These are phyloP conservation scores for Lathamus discolor DNA, from an alignment of 2,113 vertebrate genomes.

Conservation along the genomic window DNA sequence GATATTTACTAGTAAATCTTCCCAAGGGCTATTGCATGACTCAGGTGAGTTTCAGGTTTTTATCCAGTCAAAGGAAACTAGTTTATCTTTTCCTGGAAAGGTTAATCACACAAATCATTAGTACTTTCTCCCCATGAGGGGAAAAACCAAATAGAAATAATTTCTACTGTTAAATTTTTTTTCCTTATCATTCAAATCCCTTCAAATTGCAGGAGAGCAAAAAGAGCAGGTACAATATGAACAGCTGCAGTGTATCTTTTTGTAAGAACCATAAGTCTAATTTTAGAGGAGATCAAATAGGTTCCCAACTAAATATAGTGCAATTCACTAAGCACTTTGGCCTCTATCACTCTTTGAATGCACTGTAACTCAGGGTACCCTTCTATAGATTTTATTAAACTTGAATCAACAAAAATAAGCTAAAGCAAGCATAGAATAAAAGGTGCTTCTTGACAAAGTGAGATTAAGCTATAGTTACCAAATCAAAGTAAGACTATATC, in stretches of 20 bases:
- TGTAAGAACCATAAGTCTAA: neutral
- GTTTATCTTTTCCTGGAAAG: neutral
- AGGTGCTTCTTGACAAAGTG: neutral
- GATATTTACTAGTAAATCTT: neutral
- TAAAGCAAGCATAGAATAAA: neutral
- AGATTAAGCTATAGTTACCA: neutral
- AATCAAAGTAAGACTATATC: neutral
- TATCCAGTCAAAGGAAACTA: neutral
- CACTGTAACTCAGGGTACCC: neutral
- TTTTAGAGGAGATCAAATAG: neutral
- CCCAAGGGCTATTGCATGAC: neutral
- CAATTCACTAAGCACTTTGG: neutral
- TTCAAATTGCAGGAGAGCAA: neutral
- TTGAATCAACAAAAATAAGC: neutral
- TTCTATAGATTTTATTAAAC: neutral
- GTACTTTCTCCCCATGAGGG: neutral
- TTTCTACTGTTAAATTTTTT: neutral
- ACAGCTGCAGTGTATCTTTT: neutral
- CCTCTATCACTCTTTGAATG: neutral
- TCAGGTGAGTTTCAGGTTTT: neutral
- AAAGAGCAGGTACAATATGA: neutral
- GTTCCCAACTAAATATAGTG: neutral
- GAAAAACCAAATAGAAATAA: neutral
- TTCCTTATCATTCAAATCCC: neutral
- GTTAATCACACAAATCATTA: neutral